phyloP scores from a whole-genome alignment of 2,113 vertebrate species.

The Bothrops jararaca region DNA sequence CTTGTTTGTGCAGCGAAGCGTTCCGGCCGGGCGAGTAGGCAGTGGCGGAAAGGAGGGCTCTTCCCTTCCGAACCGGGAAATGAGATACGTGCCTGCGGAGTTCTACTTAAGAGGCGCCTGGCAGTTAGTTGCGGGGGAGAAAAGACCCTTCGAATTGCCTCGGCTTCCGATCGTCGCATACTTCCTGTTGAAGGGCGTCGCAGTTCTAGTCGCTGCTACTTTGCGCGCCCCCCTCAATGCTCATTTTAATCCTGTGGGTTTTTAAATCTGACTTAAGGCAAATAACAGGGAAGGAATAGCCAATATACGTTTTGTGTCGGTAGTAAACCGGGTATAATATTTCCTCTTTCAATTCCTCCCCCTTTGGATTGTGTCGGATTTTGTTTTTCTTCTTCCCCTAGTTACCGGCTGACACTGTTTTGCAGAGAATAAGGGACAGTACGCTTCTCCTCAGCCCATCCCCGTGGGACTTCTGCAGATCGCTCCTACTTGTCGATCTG shows the following conservation, averaged over 20 bases:
- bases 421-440: neutral
- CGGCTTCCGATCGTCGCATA: neutral
- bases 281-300: neutral
- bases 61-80: conserved; percentile 18
- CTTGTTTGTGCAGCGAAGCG: conserved; percentile 59
- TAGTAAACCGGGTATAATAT: neutral
- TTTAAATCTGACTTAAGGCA: neutral
- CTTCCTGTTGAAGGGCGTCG: neutral
- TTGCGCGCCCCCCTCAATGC: too few species aligned
- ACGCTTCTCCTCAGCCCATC: too few species aligned
- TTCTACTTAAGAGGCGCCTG: neutral
- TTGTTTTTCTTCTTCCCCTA: fast-evolving
- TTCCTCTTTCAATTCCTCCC: neutral
- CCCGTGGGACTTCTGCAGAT: neutral
- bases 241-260: neutral
- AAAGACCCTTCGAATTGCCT: neutral
- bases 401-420: neutral
- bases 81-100: neutral
- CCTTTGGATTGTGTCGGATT: neutral
- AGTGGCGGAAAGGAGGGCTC: conserved; percentile 30
- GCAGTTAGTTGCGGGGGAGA: neutral
- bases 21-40: conserved; percentile 40
- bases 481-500: neutral
- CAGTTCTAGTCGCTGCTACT: neutral
- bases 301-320: neutral